These are phyloP conservation scores for Lophotriccus pileatus DNA, from an alignment of 2,797 vertebrate species.

Conservation along the genomic window DNA sequence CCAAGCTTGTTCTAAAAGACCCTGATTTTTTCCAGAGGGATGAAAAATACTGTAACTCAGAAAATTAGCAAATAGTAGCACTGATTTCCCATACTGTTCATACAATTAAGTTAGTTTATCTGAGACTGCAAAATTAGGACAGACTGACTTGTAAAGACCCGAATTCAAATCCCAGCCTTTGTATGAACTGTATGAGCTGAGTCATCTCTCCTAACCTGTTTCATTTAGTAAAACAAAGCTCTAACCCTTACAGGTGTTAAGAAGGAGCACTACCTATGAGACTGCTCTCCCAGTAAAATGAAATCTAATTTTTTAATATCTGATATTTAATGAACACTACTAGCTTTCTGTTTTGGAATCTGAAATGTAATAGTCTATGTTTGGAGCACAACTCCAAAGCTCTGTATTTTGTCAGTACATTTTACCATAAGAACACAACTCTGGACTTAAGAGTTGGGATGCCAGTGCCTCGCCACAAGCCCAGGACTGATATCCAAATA, in stretches of 20 bases:
- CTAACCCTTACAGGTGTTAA: neutral
- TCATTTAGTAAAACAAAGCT: neutral
- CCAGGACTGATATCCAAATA: neutral
- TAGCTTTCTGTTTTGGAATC: neutral
- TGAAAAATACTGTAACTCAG: neutral
- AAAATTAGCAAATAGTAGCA: neutral
- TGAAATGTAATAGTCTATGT: neutral
- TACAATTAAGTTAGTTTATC: neutral
- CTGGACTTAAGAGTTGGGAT: neutral
- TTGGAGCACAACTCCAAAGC: neutral
- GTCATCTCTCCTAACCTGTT: neutral
- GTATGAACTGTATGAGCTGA: neutral
- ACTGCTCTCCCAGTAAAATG: neutral
- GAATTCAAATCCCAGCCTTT: neutral
- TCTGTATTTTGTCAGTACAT: neutral
- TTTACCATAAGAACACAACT: neutral
- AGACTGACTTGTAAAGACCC: neutral
- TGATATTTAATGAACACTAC: neutral
- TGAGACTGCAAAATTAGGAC: neutral
- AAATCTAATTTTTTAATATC: neutral
- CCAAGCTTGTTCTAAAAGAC: neutral
- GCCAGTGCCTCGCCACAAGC: neutral
- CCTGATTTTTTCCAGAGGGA: neutral
- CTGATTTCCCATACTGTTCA: neutral
- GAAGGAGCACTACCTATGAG: neutral